Evolutionary conservation across 2,797 vertebrate species (phyloP), one percentile per base, ranked within the genome.

Genomic region (Catostomus latipinnis): DNA sequence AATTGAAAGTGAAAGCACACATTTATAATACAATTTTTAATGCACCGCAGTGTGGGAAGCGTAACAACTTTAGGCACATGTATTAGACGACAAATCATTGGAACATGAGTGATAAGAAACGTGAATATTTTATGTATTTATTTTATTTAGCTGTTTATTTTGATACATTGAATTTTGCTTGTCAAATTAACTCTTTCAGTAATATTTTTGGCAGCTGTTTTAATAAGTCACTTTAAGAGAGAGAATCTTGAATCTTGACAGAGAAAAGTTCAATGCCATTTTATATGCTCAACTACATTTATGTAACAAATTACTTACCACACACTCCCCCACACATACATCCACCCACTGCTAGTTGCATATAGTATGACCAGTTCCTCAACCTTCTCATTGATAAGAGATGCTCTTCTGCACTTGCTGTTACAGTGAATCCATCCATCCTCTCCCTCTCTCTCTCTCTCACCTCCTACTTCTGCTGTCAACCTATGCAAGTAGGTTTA

Each of bases 401-500:
- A 62, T 71, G 22, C 34, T 63, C 11, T n/a, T 63, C 7, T 63
- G 34, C 45, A 63, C 11, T 71, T 75, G 50, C 62, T 71, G 49
- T 53, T 43, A 53, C 14, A 4, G 57, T 70, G 34, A 60, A 78
- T 49, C 45, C 61, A 5, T 10, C 6, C 9, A 46, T 70, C 67
- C 58, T 34, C 16, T 52, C 71, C 9, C 18, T 22, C n/a, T 43
- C 22, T 43, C 48, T 48, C 14, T 10, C 5, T 10, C 74, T 48
- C 76, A 61, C 67, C 67, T 63, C 49, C 67, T 78, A 69, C 58
- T 63, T 62, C 50, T 22, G 22, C 57, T 53, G 56, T 50, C 66
- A 53, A 52, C 76, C 67, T 67, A 71, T 67, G 45, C 76, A 78
- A n/a, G 34, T 63, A 62, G 14, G 5, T 50, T 46, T 46, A 63